A percentile compares a stretch with the other conserved stretches of the same genome.
These are phyloP conservation scores for Ivindomyrus marchei DNA, from an alignment of 2,113 vertebrate genomes.

Conservation along the genomic window DNA sequence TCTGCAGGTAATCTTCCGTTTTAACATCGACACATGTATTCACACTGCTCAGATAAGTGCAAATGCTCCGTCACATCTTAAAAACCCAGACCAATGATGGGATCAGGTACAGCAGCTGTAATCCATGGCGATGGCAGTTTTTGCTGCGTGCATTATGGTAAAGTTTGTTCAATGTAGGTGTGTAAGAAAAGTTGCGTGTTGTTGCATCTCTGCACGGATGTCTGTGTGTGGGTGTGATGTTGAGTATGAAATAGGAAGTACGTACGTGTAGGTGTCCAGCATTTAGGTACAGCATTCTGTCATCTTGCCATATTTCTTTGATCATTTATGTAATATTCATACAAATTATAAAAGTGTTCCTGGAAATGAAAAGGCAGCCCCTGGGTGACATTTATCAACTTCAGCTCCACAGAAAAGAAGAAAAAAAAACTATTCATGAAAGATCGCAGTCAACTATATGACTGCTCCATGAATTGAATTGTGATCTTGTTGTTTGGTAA, in stretches of 20 bases:
- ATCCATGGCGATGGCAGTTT: neutral
- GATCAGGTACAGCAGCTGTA: neutral
- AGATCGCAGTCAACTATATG: neutral
- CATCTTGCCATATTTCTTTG: neutral
- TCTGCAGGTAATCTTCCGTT: neutral
- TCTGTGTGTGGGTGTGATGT: neutral
- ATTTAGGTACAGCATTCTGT: constrained; percentile 14
- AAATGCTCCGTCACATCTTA: neutral
- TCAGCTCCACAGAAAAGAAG: neutral
- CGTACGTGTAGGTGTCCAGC: neutral
- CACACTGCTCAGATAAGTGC: neutral
- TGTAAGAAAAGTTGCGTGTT: neutral
- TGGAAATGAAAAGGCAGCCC: neutral
- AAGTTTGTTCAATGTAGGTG: neutral
- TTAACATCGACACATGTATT: neutral
- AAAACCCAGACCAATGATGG: neutral
- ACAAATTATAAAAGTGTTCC: constrained; percentile 13
- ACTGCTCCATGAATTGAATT: neutral
- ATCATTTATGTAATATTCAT: constrained; percentile 16
- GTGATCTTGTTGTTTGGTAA: neutral
- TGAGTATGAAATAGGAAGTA: constrained; percentile 9
- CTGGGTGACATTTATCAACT: neutral
- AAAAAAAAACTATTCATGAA: neutral
- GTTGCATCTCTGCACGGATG: neutral
- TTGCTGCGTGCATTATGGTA: neutral